These are phyloP conservation scores for Euzetes globulus DNA, from an alignment of 2,888 invertebrate species.

Conservation along the genomic window DNA sequence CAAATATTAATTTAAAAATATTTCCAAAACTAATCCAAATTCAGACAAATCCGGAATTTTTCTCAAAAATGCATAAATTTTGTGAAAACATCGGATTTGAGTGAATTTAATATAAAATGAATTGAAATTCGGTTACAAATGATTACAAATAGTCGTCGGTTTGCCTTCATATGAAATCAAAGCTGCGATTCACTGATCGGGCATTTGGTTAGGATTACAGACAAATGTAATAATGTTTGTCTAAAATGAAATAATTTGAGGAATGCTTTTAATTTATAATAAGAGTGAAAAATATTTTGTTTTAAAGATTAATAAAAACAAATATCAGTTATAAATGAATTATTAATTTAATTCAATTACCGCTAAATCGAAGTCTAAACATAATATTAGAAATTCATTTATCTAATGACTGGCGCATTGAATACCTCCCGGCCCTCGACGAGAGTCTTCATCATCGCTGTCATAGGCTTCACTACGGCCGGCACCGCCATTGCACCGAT, in stretches of 20 bases:
- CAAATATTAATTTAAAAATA: too few relatives aligned
- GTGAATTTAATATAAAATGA: too few relatives aligned
- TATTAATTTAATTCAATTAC: not conserved
- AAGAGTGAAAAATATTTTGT: not conserved
- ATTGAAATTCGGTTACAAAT: too few relatives aligned
- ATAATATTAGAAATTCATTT: not conserved
- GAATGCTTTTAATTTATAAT: not conserved
- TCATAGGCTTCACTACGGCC: slow-evolving; percentile 64
- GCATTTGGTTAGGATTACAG: not conserved
- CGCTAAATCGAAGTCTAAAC: not conserved
- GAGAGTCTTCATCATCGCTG: slow-evolving; percentile 58
- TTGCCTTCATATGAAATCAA: too few relatives aligned
- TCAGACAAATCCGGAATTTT: too few relatives aligned
- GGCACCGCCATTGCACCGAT: slow-evolving; percentile 45
- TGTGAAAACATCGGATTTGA: too few relatives aligned
- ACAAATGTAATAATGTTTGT: not conserved
- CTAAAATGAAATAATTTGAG: not conserved
- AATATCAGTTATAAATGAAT: not conserved
- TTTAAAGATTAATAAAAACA: not conserved
- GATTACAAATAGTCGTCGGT: too few relatives aligned
- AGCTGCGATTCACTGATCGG: not conserved
- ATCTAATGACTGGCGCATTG: slow-evolving; percentile 71
- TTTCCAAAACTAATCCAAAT: too few relatives aligned
- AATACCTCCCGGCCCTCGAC: slow-evolving; percentile 55
- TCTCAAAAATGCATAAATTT: too few relatives aligned